Evolutionary conservation across 1,140 invertebrate species (phyloP).

Genomic region (Nasonia giraulti): DNA sequence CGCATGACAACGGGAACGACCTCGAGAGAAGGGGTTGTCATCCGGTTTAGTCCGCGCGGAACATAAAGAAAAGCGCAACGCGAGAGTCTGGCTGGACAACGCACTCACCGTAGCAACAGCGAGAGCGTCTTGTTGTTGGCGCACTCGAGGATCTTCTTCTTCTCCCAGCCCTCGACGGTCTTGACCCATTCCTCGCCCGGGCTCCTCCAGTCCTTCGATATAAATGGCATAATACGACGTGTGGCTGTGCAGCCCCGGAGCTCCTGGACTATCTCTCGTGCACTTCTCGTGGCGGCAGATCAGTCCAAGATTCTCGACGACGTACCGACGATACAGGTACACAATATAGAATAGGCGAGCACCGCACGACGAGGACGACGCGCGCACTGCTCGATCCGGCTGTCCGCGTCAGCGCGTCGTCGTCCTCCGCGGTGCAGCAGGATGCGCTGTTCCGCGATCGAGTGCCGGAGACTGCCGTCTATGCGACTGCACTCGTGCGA

Average conservation of each 20-base stretch:
- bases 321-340: no score
- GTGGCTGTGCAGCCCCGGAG: constrained; percentile 16
- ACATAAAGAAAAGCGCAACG: neutral
- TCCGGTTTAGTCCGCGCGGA: neutral
- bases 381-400: neutral
- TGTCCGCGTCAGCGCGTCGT: constrained; percentile 6
- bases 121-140: constrained; percentile 75
- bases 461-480: neutral
- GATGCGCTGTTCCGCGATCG: neutral
- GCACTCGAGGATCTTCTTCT: constrained; percentile 93
- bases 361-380: neutral
- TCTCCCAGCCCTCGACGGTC: constrained; percentile 96
- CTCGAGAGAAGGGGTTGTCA: constrained; percentile 8
- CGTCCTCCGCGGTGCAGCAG: constrained; percentile 3
- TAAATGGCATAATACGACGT: constrained; percentile 88
- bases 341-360: no score
- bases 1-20: neutral
- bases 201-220: constrained; percentile 94
- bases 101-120: constrained; percentile 69
- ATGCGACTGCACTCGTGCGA: neutral
- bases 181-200: constrained; percentile 99
- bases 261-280: neutral
- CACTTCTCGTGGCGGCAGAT: neutral
- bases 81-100: neutral
- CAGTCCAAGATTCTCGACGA: neutral